phyloP scores from a whole-genome alignment of 2,888 invertebrate species.

The Ctenicera cuprea region DNA sequence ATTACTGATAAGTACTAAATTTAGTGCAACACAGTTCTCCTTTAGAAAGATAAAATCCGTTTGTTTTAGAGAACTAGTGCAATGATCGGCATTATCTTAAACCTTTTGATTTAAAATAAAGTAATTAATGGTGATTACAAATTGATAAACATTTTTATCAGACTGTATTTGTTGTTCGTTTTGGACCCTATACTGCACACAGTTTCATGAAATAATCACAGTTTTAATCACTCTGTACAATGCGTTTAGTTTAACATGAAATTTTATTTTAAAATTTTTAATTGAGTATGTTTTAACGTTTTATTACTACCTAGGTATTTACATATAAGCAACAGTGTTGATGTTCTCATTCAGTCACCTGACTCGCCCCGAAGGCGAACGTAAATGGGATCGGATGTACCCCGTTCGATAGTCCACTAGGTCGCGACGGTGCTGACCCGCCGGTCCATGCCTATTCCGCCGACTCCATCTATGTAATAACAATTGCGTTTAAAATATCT shows the following conservation, averaged over 20 bases:
- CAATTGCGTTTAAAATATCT: conserved; percentile 23
- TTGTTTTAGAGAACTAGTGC: no score
- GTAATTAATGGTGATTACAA: no score
- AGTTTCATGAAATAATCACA: neutral
- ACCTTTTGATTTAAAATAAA: no score
- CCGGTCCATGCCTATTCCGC: conserved; percentile 77
- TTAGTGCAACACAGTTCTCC: no score
- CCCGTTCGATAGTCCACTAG: conserved; percentile 88
- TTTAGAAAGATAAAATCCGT: no score
- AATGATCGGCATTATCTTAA: no score
- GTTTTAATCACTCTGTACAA: conserved; percentile 4
- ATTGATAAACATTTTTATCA: no score
- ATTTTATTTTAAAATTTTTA: neutral
- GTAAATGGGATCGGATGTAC: conserved; percentile 93
- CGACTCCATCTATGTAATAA: conserved; percentile 85
- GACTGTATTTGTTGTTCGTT: neutral
- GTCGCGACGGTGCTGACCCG: conserved; percentile 77
- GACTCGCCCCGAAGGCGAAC: conserved; percentile 94
- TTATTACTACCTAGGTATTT: conserved; percentile 8
- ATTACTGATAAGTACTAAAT: neutral
- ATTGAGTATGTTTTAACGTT: neutral
- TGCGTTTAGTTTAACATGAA: neutral
- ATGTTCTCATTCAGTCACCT: conserved; percentile 81
- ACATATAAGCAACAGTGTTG: conserved; percentile 29
- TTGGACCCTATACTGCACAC: conserved; percentile 20